Percentiles rank a stretch among this genome's conserved stretches.
Evolutionary conservation across 2,113 vertebrate species (phyloP).

Genomic region (Nycticebus coucang): DNA sequence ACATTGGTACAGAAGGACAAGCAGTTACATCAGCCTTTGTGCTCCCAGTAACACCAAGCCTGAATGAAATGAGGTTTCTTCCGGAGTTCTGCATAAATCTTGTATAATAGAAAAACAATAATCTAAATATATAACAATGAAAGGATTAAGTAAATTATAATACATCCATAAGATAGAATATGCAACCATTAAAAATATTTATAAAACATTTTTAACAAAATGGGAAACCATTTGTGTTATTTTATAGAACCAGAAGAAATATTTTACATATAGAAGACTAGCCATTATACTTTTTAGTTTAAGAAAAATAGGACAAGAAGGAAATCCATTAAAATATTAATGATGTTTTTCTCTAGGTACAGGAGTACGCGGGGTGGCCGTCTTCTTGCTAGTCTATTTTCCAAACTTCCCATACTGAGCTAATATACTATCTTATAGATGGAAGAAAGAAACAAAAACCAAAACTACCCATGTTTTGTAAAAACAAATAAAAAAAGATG

Average conservation of each 20-base stretch:
- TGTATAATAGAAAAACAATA: neutral
- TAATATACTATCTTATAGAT: neutral
- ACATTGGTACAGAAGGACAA: neutral
- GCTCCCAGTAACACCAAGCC: neutral
- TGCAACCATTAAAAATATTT: slow-evolving; percentile 15
- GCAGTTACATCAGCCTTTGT: neutral
- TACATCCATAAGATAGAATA: neutral
- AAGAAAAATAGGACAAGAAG: slow-evolving; percentile 2
- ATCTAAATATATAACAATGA: neutral
- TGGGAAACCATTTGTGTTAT: neutral
- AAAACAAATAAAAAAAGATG: neutral
- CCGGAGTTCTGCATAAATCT: neutral
- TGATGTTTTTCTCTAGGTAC: neutral
- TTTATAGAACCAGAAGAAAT: neutral
- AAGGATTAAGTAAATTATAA: neutral
- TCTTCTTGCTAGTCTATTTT: neutral
- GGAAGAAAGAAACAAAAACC: neutral
- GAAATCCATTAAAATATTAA: slow-evolving; percentile 26
- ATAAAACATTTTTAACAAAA: neutral
- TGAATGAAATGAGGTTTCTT: neutral
- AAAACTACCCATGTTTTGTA: neutral
- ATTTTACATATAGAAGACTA: neutral
- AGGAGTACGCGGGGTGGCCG: neutral
- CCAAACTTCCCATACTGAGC: neutral
- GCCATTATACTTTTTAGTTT: neutral